Conservation (phyloP, 30 jellyfish, hydroid and myxozoan species). For the Cassiopea xamachana region DNA sequence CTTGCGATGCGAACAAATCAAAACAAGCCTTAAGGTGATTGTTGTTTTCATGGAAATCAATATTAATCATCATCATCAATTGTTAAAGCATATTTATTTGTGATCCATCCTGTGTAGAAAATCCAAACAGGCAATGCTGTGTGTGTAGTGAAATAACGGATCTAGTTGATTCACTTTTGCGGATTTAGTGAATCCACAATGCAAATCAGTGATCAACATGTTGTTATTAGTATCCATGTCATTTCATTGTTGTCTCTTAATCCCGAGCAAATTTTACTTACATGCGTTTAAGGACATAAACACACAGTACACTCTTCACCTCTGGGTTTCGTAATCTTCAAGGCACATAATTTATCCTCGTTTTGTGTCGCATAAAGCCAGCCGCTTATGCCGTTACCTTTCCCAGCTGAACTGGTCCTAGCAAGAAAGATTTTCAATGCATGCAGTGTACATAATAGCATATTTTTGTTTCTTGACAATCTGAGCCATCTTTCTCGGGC, state of each 20-base stretch:
- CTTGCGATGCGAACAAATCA: too few species aligned
- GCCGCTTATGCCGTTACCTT: constrained; percentile 55
- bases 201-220: background rate
- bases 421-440: constrained; percentile 30
- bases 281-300: constrained; percentile 21
- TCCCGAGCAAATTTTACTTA: constrained; percentile 17
- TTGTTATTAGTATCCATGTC: constrained; percentile 20
- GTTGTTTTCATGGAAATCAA: background rate
- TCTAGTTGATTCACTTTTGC: background rate
- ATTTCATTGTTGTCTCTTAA: constrained; percentile 5
- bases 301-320: constrained; percentile 27
- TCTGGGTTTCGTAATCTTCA: constrained; percentile 22
- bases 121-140: background rate
- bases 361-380: constrained; percentile 19
- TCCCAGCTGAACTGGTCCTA: constrained; percentile 38
- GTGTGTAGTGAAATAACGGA: background rate
- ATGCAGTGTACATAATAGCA: constrained; percentile 8
- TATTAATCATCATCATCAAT: background rate
- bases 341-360: constrained; percentile 23
- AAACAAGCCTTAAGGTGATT: too few species aligned
- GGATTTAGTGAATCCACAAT: background rate
- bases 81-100: background rate
- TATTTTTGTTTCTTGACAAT: background rate
- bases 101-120: background rate
- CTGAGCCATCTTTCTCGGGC: constrained; percentile 2